Evolutionary conservation across 1,140 invertebrate genomes (phyloP).

Genomic region (Drosophila azteca): DNA sequence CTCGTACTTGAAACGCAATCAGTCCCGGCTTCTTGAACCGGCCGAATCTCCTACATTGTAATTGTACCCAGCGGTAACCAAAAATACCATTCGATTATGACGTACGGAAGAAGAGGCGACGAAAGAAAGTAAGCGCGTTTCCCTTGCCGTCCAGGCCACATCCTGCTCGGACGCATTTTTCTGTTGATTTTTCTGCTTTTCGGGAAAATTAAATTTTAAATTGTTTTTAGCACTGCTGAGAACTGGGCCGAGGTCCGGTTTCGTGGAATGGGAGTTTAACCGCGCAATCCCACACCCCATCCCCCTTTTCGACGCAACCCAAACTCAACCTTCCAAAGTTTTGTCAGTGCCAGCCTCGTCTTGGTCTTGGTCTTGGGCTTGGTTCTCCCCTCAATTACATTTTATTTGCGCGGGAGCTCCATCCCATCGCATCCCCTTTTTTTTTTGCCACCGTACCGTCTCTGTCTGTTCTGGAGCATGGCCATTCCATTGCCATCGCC

Average conservation of each 20-base stretch:
- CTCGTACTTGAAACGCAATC: slow-evolving; percentile 2
- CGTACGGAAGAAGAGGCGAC: slow-evolving; percentile 1
- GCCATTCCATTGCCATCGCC: slow-evolving; percentile 49
- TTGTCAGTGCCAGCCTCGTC: slow-evolving; percentile 40
- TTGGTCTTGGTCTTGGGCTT: slow-evolving; percentile 36
- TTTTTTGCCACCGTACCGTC: slow-evolving; percentile 10
- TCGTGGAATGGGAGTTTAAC: slow-evolving; percentile 25
- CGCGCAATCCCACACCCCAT: slow-evolving; percentile 13
- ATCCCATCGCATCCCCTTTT: not conserved
- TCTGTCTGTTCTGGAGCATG: slow-evolving; percentile 21
- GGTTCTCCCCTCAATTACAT: slow-evolving; percentile 72
- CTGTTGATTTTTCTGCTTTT: slow-evolving; percentile 71
- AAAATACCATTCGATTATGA: not conserved
- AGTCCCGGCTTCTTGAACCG: not conserved
- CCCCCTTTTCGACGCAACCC: not conserved
- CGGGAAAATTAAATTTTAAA: slow-evolving; percentile 74
- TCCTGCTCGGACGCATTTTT: slow-evolving; percentile 21
- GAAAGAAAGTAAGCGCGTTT: slow-evolving; percentile 19
- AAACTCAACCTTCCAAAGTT: slow-evolving; percentile 22
- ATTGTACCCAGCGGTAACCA: not conserved
- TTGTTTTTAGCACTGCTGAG: slow-evolving; percentile 46
- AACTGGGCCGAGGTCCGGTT: slow-evolving; percentile 44
- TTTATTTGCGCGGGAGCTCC: slow-evolving; percentile 70
- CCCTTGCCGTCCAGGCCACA: slow-evolving; percentile 1
- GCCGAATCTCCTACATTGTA: not conserved